phyloP scores from a whole-genome alignment of 2,888 invertebrate species.

The Acanthoscelides obtectus region DNA sequence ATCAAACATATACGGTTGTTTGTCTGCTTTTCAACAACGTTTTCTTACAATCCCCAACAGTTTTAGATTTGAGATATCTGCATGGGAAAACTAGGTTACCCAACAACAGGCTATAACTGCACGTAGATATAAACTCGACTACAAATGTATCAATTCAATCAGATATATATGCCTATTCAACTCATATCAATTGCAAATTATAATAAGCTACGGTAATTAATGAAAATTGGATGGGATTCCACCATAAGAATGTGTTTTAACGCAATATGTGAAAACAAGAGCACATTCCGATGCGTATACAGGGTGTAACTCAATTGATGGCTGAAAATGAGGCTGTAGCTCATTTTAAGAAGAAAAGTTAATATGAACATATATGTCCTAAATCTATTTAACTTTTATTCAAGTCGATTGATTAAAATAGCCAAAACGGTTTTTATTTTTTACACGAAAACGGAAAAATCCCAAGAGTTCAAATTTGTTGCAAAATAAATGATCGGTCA shows the following conservation, averaged over 20 bases:
- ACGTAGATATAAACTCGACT: not conserved
- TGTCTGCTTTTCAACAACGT: not conserved
- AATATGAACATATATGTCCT: no score
- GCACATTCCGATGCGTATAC: no score
- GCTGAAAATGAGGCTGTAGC: no score
- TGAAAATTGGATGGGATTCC: not conserved
- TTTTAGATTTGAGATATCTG: not conserved
- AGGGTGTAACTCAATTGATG: no score
- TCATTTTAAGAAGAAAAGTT: no score
- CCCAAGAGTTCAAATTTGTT: no score
- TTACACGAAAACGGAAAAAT: no score
- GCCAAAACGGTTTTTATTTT: no score
- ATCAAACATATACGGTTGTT: not conserved
- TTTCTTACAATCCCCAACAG: not conserved
- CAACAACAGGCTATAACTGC: not conserved
- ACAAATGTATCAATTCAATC: not conserved
- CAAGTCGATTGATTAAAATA: no score
- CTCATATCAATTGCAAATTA: not conserved
- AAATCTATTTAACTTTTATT: no score
- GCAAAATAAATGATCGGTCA: no score
- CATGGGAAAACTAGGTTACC: not conserved
- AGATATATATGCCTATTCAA: not conserved
- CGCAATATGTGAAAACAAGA: no score
- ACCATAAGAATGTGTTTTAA: not conserved
- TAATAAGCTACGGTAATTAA: not conserved